Conservation (phyloP, 1,140 invertebrate species). For the Apis cerana region DNA sequence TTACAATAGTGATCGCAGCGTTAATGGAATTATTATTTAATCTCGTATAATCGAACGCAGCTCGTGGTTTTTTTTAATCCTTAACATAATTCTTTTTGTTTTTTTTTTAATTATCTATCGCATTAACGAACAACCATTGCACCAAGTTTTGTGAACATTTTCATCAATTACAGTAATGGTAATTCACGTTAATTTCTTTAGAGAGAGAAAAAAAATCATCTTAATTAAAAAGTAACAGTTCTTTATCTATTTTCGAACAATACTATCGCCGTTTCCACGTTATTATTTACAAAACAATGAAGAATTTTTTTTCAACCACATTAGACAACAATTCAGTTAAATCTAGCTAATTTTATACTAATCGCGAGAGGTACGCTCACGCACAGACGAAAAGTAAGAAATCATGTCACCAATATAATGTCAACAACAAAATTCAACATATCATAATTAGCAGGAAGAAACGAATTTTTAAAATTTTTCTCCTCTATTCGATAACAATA, state of each 20-base stretch:
- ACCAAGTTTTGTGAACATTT: background rate
- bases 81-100: background rate
- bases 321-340: background rate
- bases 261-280: background rate
- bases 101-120: background rate
- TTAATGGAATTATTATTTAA: constrained; percentile 2
- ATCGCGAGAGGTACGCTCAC: constrained; percentile 1
- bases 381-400: constrained; percentile 12
- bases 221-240: background rate
- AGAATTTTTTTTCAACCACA: background rate
- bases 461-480: background rate
- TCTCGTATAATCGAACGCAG: background rate
- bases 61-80: too few relatives aligned
- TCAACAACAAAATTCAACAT: background rate
- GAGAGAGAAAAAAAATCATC: background rate
- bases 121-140: background rate
- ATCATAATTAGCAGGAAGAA: background rate
- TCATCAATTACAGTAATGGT: background rate
- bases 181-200: background rate
- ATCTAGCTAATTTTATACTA: background rate
- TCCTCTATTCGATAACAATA: background rate
- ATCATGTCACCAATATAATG: background rate
- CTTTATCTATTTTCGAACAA: background rate
- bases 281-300: constrained; percentile 8
- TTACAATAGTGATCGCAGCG: background rate